Conservation (phyloP, 2,797 vertebrate genomes). For the Mionectes olivaceus region DNA sequence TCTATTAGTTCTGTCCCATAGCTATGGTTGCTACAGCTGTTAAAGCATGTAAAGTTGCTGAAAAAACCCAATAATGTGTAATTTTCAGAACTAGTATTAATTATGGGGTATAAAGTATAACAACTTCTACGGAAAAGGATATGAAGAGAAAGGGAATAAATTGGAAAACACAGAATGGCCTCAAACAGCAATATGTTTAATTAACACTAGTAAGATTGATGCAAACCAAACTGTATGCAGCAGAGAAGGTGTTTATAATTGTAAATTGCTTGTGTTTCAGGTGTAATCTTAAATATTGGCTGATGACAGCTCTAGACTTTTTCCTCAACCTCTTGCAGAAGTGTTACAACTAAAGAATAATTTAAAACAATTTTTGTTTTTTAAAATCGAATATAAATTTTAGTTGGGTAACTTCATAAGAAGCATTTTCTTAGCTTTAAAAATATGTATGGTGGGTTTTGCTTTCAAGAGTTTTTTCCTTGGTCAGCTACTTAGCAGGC, state of each 20-base stretch:
- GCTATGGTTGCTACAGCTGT: neutral
- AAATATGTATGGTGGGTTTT: neutral
- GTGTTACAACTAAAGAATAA: neutral
- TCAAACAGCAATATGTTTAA: neutral
- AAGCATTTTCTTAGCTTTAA: neutral
- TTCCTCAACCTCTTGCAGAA: neutral
- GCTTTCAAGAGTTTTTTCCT: neutral
- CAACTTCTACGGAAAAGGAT: neutral
- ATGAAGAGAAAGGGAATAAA: neutral
- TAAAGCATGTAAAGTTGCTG: neutral
- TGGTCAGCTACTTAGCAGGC: neutral
- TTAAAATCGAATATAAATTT: no score
- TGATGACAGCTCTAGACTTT: neutral
- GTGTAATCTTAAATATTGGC: neutral
- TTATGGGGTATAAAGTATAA: neutral
- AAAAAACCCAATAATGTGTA: neutral
- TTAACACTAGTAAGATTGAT: fast-evolving
- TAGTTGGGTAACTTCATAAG: no score
- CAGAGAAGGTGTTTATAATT: neutral
- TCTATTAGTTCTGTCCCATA: neutral
- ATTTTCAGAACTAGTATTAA: neutral
- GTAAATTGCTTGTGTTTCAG: neutral
- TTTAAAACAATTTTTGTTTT: neutral
- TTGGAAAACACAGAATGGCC: neutral
- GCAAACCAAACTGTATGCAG: neutral